Base-by-base conservation (phyloP, 2,888 invertebrate genomes). In the Ormyrus rosae region DNA sequence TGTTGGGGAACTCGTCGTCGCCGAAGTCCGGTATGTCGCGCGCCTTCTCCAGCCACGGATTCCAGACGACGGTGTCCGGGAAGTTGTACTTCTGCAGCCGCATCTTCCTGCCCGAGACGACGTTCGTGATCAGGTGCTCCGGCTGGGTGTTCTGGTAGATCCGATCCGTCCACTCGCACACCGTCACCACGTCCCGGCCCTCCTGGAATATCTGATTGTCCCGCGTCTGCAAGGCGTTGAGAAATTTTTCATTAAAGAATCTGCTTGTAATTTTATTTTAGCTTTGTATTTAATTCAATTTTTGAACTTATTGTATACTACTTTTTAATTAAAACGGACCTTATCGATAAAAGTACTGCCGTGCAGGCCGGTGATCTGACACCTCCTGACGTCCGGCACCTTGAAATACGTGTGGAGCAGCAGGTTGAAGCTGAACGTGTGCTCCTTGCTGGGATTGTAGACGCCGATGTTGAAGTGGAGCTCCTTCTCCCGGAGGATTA, bases 1-100 rank as follows among this genome's bases (percentile, higher is more conserved):
- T 98, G 91, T 96, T 97, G 9, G 96, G 97, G 91, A 97, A 98
- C 91, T 98, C 98, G 88, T 98, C 97, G 91, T 98, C 97, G n/a
- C 97, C 98, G 91, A 98, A 97, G 92, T 98, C 98, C 3, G 95
- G 93, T 92, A 98, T 96, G 90, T 97, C 97, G 86, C 96, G 95
- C 48, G 98, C 98, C 91, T 96, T 96, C 87, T 98, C 97, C 84
- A 95, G 92, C 98, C 98, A 98, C 0, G 98, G 98, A 92, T 98
- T 98, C 98, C 98, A 99, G 84, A 98, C 94, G 84, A 98, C 98
- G 92, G 98, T 97, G 88, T 98, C 98, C 0, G 98, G 97, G 90
- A 98, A 96, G 92, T 98, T 98, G 91, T 96, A 96, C 91, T 98
- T 98, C 91, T 96, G 96, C 89, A 98, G 94, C 88, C 96, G 93